Evolutionary conservation across 2,797 vertebrate genomes (phyloP).

Genomic region (Helarctos malayanus): DNA sequence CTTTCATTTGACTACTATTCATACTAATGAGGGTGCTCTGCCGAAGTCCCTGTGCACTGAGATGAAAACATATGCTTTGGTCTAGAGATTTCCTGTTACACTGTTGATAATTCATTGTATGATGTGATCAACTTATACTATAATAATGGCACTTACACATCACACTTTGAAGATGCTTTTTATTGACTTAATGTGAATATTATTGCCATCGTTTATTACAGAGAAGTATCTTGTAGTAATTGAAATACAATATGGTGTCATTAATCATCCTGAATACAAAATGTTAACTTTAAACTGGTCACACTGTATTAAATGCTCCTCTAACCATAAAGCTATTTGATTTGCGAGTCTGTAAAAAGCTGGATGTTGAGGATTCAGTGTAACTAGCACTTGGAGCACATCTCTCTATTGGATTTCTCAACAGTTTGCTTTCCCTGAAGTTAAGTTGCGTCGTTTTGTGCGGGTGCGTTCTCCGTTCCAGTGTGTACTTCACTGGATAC

Average conservation of each 20-base stretch:
- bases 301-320: conserved; percentile 88
- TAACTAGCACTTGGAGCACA: conserved; percentile 69
- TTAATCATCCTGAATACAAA: conserved; percentile 89
- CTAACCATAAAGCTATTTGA: conserved; percentile 88
- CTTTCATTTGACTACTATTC: conserved; percentile 68
- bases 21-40: conserved; percentile 58
- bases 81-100: conserved; percentile 77
- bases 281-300: conserved; percentile 89
- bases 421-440: conserved; percentile 42
- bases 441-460: neutral
- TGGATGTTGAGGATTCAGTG: conserved; percentile 25
- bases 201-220: conserved; percentile 90
- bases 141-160: conserved; percentile 88
- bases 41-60: conserved; percentile 23
- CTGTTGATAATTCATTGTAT: conserved; percentile 83
- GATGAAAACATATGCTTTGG: conserved; percentile 64
- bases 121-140: conserved; percentile 82
- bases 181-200: conserved; percentile 92
- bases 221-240: conserved; percentile 88
- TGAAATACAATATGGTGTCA: conserved; percentile 90
- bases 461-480: neutral
- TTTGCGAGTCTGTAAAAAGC: conserved; percentile 82
- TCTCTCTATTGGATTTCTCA: conserved; percentile 13
- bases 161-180: conserved; percentile 89
- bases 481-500: neutral